Conservation (phyloP, 2,113 vertebrate genomes). For the Lepisosteus osseus region DNA sequence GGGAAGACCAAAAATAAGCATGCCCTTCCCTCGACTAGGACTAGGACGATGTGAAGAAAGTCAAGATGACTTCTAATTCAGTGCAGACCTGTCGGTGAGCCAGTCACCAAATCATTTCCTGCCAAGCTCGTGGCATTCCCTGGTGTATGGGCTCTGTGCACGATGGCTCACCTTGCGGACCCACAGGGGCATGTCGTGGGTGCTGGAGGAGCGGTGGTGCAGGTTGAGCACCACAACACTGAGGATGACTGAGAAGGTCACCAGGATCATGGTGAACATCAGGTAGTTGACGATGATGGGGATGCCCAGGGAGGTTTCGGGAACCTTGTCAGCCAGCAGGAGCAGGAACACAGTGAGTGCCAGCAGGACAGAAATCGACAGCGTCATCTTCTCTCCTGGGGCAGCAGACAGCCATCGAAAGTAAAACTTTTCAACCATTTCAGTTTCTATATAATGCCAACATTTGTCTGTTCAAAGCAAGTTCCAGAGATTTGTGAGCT, state of each 20-base stretch:
- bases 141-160: too few relatives aligned
- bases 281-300: slow-evolving; percentile 74
- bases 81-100: too few relatives aligned
- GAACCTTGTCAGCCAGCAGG: slow-evolving; percentile 72
- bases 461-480: too few relatives aligned
- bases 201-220: slow-evolving; percentile 70
- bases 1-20: too few relatives aligned
- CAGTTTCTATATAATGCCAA: too few relatives aligned
- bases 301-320: slow-evolving; percentile 70
- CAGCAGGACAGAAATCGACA: slow-evolving; percentile 73
- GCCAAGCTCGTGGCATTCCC: too few relatives aligned
- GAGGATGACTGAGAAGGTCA: slow-evolving; percentile 77
- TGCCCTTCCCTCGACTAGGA: too few relatives aligned
- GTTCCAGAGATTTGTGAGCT: too few relatives aligned
- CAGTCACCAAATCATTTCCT: too few relatives aligned
- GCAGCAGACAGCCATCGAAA: slow-evolving; percentile 21
- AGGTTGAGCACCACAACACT: slow-evolving; percentile 75
- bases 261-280: slow-evolving; percentile 74
- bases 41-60: too few relatives aligned
- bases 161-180: slow-evolving; percentile 59
- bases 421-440: too few relatives aligned
- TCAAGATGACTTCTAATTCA: too few relatives aligned
- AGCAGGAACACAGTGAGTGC: slow-evolving; percentile 78
- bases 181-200: slow-evolving; percentile 74
- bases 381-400: slow-evolving; percentile 75